A percentile compares a stretch with the other conserved stretches of the same genome.
These are phyloP conservation scores for Thamnaconus septentrionalis DNA, from an alignment of 2,113 vertebrate species.

Conservation along the genomic window DNA sequence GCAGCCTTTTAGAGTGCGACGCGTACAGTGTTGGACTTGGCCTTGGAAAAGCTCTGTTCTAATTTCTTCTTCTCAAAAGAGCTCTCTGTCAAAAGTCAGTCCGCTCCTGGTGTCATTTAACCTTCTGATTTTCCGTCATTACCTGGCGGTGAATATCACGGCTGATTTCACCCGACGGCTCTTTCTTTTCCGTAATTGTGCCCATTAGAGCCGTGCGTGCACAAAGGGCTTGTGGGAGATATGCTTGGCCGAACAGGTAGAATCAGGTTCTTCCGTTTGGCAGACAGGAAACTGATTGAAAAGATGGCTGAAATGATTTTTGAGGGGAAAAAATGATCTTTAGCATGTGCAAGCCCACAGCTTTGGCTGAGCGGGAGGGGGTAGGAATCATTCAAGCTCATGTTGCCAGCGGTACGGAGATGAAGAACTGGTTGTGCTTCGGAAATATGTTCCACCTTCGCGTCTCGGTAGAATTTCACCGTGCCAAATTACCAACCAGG, in stretches of 20 bases:
- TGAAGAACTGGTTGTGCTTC: no score
- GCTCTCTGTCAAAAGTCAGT: conserved; percentile 59
- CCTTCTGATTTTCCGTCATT: conserved; percentile 68
- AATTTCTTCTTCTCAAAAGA: conserved; percentile 54
- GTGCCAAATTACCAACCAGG: no score
- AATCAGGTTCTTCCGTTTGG: conserved; percentile 49
- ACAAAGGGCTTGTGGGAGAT: conserved; percentile 1
- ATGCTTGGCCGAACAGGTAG: conserved; percentile 13
- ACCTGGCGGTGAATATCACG: conserved; percentile 64
- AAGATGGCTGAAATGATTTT: conserved; percentile 19
- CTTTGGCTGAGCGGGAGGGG: no score
- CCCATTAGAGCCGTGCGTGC: conserved; percentile 59
- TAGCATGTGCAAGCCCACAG: no score
- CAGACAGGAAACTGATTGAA: conserved; percentile 53
- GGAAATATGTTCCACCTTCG: no score
- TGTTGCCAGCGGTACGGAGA: no score
- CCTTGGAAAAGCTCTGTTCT: conserved; percentile 38
- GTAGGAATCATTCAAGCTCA: no score
- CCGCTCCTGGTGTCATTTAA: conserved; percentile 68
- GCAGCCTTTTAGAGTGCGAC: conserved; percentile 31
- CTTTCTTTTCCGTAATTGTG: conserved; percentile 72
- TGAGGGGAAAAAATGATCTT: background rate
- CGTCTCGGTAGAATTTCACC: no score
- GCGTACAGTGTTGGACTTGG: conserved; percentile 38
- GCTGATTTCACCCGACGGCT: conserved; percentile 73